Evolutionary conservation across 2,113 vertebrate species (phyloP).

Genomic region (Oryzias woworae): DNA sequence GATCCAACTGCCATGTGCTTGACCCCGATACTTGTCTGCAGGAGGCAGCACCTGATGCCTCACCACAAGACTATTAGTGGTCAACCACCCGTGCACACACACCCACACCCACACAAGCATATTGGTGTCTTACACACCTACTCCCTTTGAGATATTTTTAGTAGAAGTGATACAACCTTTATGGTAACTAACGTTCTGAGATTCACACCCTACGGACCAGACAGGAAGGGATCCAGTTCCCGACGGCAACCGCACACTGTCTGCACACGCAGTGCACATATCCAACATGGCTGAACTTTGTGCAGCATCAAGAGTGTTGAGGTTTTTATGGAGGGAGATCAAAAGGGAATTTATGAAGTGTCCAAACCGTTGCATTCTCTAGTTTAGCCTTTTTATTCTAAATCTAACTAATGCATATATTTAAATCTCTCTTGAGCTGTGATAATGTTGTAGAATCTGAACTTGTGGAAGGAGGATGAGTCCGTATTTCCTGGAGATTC

Average conservation of each 20-base stretch:
- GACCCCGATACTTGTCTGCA: slow-evolving; percentile 56
- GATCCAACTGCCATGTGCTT: slow-evolving; percentile 57
- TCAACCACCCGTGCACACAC: slow-evolving; percentile 46
- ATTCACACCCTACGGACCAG: slow-evolving; percentile 65
- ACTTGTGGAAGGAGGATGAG: slow-evolving; percentile 14
- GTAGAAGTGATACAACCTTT: slow-evolving; percentile 43
- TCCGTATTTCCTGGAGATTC: slow-evolving; percentile 22
- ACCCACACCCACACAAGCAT: background rate
- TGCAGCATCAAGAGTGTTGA: slow-evolving; percentile 8
- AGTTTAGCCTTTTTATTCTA: background rate
- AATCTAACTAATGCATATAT: slow-evolving; percentile 15
- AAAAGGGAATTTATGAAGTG: background rate
- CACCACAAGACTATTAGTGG: slow-evolving; percentile 63
- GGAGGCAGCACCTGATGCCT: slow-evolving; percentile 67
- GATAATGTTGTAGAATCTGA: slow-evolving; percentile 26
- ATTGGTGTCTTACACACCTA: slow-evolving; percentile 1
- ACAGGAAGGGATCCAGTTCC: slow-evolving; percentile 81
- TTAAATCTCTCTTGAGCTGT: slow-evolving; percentile 27
- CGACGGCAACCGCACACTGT: slow-evolving; percentile 75
- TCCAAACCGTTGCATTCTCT: background rate
- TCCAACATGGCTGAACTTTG: slow-evolving; percentile 7
- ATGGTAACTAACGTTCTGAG: slow-evolving; percentile 49
- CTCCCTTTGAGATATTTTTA: slow-evolving; percentile 55
- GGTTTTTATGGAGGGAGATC: slow-evolving; percentile 9
- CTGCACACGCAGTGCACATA: slow-evolving; percentile 30